These are phyloP conservation scores for Austrolebias charrua DNA, from an alignment of 2,797 vertebrate genomes.

Conservation along the genomic window DNA sequence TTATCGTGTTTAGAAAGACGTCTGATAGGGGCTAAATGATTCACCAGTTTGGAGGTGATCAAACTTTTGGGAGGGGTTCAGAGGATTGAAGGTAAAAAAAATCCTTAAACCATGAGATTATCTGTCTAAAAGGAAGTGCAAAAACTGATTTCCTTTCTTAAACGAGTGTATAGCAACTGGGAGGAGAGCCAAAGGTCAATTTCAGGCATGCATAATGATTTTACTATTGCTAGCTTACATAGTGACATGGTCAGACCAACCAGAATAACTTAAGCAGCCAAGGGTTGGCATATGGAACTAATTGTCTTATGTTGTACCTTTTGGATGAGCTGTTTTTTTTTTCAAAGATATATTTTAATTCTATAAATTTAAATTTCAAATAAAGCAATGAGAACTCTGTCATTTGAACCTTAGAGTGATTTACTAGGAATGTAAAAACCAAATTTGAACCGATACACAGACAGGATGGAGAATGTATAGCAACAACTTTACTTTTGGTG, in stretches of 20 bases:
- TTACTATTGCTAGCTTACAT: background rate
- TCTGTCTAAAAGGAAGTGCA: background rate
- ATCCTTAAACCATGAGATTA: slow-evolving; percentile 5
- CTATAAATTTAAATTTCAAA: too few species aligned
- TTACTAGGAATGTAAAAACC: too few species aligned
- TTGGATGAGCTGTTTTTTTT: too few species aligned
- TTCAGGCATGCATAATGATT: background rate
- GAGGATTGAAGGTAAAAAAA: slow-evolving; percentile 14
- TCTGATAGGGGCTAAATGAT: slow-evolving; percentile 29
- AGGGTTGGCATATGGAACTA: background rate
- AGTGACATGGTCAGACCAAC: background rate
- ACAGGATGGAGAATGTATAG: too few species aligned
- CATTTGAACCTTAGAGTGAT: too few species aligned
- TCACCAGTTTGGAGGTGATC: slow-evolving; percentile 32
- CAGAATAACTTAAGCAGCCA: background rate
- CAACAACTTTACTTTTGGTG: too few species aligned
- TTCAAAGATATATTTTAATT: too few species aligned
- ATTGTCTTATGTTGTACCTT: too few species aligned
- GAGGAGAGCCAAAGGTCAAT: slow-evolving; percentile 1
- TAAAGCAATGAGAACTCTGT: too few species aligned
- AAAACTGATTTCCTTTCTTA: background rate
- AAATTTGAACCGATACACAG: too few species aligned
- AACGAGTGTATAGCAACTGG: background rate
- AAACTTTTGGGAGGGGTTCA: slow-evolving; percentile 5
- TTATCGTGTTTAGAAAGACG: slow-evolving; percentile 20